Conservation (phyloP, 2,888 invertebrate species). For the Drosophila birchii region DNA sequence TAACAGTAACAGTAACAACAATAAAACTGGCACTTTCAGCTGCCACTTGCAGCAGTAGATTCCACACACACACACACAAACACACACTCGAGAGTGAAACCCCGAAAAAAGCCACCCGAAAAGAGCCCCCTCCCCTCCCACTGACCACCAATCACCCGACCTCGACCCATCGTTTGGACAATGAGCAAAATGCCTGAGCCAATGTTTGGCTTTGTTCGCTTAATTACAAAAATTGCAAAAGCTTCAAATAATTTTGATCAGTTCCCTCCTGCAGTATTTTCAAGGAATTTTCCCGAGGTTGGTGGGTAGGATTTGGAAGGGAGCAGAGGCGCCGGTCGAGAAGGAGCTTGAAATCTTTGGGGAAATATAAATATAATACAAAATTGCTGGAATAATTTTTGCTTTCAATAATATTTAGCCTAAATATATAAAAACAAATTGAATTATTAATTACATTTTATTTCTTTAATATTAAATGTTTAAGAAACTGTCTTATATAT, state of each 20-base stretch:
- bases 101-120: not conserved
- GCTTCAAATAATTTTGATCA: constrained; percentile 65
- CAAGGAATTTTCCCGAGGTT: constrained; percentile 8
- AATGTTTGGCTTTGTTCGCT: constrained; percentile 61
- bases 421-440: no score
- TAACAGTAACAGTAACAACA: constrained; percentile 42
- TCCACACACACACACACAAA: constrained; percentile 8
- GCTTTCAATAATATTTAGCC: no score
- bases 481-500: no score
- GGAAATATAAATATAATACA: not conserved
- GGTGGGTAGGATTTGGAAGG: not conserved
- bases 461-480: no score
- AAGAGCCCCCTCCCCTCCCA: not conserved
- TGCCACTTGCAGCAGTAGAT: constrained; percentile 41
- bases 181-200: constrained; percentile 51
- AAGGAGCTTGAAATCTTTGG: no score
- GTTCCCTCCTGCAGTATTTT: constrained; percentile 35
- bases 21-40: constrained; percentile 52
- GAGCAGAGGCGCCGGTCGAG: not conserved
- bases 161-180: constrained; percentile 32
- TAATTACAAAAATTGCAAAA: constrained; percentile 62
- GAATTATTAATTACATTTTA: no score
- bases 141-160: not conserved
- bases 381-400: not conserved
- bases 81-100: not conserved